Evolutionary conservation across 2,797 vertebrate genomes (phyloP), one percentile per base, ranked within the genome.

Genomic region (Falco biarmicus): DNA sequence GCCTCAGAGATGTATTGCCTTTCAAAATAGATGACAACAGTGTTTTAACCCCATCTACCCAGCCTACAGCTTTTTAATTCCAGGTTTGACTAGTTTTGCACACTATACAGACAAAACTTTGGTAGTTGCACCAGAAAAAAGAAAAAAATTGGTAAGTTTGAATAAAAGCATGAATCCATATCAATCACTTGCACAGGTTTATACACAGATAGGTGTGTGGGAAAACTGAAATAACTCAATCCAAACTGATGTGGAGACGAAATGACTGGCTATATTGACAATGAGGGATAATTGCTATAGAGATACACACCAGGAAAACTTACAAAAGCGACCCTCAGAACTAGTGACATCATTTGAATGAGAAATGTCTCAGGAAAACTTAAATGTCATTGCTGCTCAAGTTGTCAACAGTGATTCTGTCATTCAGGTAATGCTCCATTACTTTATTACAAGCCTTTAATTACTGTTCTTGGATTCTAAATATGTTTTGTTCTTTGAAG

Each of bases 221-320:
- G 87, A 90, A 95, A 95, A 94, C 66, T 91, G 64, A 89, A 84
- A 90, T 71, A 94, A 81, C 64, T 96, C 84, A 81, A 83, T 92
- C 89, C 92, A 93, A 96, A 86, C 32, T 75, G 65, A 88, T 77
- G 73, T 39, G 47, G 76, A 90, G 60, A 85, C 93, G 93, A 75
- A 95, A 93, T 83, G 84, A 93, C 69, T 84, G 76, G 79, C 69
- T 92, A 65, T 87, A 81, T 81, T 83, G 91, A 95, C 84, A 91
- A 77, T 26, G 57, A 77, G 79, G 64, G 69, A 77, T 90, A 89
- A 94, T 88, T 29, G 2, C 82, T 89, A 47, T 21, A 77, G 50
- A 94, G 75, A 81, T 65, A 54, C 69, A 88, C 5, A 13, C 69
- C 92, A 95, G 79, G 41, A 91, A 91, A 59, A n/a, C 39, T 92